Base-by-base conservation (phyloP, 2,888 invertebrate genomes). In the Zygogramma bicolorata region DNA sequence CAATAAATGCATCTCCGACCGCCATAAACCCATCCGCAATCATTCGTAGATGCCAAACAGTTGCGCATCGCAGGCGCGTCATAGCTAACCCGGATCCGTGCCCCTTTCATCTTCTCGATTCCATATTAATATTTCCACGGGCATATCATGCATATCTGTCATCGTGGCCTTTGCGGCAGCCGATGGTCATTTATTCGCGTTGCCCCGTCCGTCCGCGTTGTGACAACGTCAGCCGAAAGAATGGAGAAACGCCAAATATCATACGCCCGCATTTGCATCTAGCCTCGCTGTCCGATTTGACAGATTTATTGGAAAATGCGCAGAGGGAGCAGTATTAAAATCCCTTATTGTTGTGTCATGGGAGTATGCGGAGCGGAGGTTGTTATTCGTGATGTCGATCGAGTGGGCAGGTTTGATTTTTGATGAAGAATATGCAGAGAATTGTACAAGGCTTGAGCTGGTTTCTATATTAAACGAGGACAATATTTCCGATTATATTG, bases 61-160 rank as follows among this genome's bases (percentile, higher is more conserved):
- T 77, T 79, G 77, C 76, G 74, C 71, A 74, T 75, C 78, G 77
- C 62, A 70, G 73, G 73, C 74, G 72, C 73, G 77, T 75, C 79
- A 79, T 78, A 78, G 73, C 74, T 69, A 69, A 75, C 73, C 70
- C 74, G 81, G 82, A 86, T 85, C 86, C 86, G 86, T 85, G 83
- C 81, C 81, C 83, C 84, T 85, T 85, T 86, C 85, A 82, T 85
- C 83, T 82, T 81, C 76, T 73, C 78, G 73, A 71, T 76, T 80
- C 80, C 81, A 84, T 85, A 86, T 86, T 86, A 86, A 86, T 86
- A 86, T 86, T 86, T 86, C 86, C 85, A 86, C 86, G 86, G 85
- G 83, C 84, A 86, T 86, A 86, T 86, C 84, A 83, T 84, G 84
- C n/a, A n/a, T 85, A 84, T 85, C 85, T 85, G 85, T 85, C 85